Evolutionary conservation across 2,113 vertebrate species (phyloP), one percentile per base, ranked within the genome.

Genomic region (Festucalex cinctus): DNA sequence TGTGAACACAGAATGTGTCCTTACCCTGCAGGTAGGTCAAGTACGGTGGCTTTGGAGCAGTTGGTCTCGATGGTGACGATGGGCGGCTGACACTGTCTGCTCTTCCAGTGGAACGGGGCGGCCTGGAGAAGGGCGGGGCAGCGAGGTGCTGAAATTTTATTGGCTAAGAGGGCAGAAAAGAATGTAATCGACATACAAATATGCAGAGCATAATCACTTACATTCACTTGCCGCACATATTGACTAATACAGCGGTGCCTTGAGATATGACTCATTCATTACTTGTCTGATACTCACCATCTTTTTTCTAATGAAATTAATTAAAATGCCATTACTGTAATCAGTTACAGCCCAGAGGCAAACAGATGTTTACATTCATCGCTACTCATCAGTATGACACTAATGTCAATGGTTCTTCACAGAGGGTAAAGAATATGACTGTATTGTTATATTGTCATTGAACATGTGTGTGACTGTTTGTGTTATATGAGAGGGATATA

Each of bases 11-110:
- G 20, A 43, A 16, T 32, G 35, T 6, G 63, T 43, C 22, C 93
- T 53, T 91, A 98, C 97, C 97, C 97, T 36, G 86, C n/a, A 69
- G 95, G 93, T 71, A 98, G 88, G 32, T 77, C 80, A 60, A 98
- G 80, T 65, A 93, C 2, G 24, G 88, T 66, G 59, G 95, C 92
- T 85, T 93, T 96, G 49, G 92, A 90, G n/a, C 91, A 90, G 0
- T 90, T 91, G 4, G 96, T 97, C 44, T 88, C 88, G 60, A 96
- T 90, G 75, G 84, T 91, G 76, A 95, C 69, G 61, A 94, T 19
- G 24, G 90, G 84, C n/a, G 91, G 71, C 43, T 91, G 89, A 49
- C 80, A 82, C 68, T 62, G 70, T 53, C 91, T 19, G 66, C 85
- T 88, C 81, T 92, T 95, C 95, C 94, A 98, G 44, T 88, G 93